Evolutionary conservation across 2,797 vertebrate species (phyloP), one percentile per base, ranked within the genome.

Genomic region (Premnoplex brunnescens): DNA sequence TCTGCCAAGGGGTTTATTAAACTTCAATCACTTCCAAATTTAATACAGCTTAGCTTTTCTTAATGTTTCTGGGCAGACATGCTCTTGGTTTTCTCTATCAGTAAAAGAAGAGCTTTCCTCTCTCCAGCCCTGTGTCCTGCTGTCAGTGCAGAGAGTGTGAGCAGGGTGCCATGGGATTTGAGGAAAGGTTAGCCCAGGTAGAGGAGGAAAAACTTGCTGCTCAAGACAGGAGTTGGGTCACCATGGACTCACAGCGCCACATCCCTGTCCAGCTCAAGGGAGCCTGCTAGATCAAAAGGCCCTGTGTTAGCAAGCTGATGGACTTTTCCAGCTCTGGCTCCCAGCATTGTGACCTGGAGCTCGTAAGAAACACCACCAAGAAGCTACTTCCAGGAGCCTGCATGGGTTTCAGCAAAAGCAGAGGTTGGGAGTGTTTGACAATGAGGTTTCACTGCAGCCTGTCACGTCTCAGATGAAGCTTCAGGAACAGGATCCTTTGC

Each of bases 381-480:
- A 83, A 60, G 49, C 52, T 46, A 16, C 44, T 77, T 93, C 75
- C 75, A 92, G 75, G 77, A 91, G 49, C 22, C 64, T 6, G 7
- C 5, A 2, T 60, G 54, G 30, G 30, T 85, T 54, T 76, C 60
- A 48, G 74, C 69, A 94, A 86, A 71, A 88, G 60, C 54, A 74
- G 72, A 56, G n/a, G 71, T 75, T 72, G 74, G 30, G 58, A 66
- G 68, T 76, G 51, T 86, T 71, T 89, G 78, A 85, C 74, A 88
- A 34, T 1, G 4, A 87, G 39, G 56, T 92, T 91, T 96, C 73
- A 51, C 63, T 92, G 67, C 91, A 88, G 88, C 71, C 68, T 81
- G 68, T 93, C 91, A 81, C n/a, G 22, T 96, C 84, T 96, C 89
- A 94, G 78, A 91, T 96, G 89, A 95, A 96, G 95, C 95, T 96